A percentile compares a stretch with the other conserved stretches of the same genome.
These are phyloP conservation scores for Sebastes trivittatus DNA, from an alignment of 2,797 vertebrate species.

Conservation along the genomic window DNA sequence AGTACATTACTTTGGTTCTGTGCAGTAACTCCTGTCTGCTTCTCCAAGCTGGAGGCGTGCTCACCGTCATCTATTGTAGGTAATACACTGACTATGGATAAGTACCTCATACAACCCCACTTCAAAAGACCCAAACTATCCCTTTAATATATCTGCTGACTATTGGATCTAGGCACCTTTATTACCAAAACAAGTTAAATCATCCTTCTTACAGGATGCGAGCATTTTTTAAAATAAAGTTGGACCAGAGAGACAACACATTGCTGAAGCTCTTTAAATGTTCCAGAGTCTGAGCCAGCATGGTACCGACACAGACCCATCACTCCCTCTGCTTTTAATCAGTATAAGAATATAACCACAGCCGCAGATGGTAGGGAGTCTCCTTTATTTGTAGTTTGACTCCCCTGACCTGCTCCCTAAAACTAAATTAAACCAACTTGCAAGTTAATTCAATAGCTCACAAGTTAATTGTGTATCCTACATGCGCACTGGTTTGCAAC, in stretches of 20 bases:
- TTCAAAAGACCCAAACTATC: no score
- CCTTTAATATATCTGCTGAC: neutral
- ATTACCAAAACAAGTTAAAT: neutral
- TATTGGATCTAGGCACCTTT: neutral
- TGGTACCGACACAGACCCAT: neutral
- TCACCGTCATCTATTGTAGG: rapidly evolving
- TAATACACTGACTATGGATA: no score
- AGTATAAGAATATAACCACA: neutral
- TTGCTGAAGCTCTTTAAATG: neutral
- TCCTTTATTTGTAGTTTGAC: neutral
- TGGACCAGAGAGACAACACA: neutral
- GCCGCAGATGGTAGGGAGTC: neutral
- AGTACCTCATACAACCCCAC: no score
- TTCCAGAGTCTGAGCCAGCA: neutral
- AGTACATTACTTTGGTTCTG: no score
- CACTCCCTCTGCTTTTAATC: slow-evolving; percentile 21
- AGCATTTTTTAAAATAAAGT: neutral
- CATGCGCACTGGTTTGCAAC: neutral
- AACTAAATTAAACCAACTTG: neutral
- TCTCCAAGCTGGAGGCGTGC: no score
- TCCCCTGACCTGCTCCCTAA: neutral
- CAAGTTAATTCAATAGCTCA: neutral
- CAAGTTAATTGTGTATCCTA: neutral
- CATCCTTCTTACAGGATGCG: neutral
- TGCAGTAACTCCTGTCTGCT: no score